Evolutionary conservation across 2,797 vertebrate genomes (phyloP).

Genomic region (Arremon brunneinucha): DNA sequence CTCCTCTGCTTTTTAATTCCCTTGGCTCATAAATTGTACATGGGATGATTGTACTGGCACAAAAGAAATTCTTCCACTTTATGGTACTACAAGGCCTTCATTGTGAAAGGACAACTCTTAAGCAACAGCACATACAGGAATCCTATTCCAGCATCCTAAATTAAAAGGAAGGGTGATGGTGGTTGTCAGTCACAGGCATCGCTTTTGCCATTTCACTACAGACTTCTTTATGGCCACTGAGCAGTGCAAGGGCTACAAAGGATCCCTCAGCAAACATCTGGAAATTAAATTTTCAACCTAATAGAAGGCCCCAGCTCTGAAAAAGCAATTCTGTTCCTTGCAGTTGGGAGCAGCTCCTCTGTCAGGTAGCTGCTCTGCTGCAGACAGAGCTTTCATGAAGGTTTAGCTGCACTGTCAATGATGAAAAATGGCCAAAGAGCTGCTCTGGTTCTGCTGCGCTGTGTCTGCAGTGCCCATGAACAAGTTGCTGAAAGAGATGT

Average conservation of each 20-base stretch:
- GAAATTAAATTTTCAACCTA: slow-evolving; percentile 54
- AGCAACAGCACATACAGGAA: background rate
- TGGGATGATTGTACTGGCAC: background rate
- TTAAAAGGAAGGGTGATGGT: background rate
- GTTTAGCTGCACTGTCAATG: background rate
- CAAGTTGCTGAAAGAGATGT: background rate
- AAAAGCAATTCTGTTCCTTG: slow-evolving; percentile 2
- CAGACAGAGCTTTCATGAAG: slow-evolving; percentile 12
- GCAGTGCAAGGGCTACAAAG: background rate
- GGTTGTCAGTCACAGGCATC: background rate
- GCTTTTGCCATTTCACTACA: background rate
- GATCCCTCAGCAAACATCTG: background rate
- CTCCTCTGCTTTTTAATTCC: background rate
- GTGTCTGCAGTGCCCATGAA: background rate
- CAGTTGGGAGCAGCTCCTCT: slow-evolving; percentile 7
- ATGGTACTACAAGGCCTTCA: background rate
- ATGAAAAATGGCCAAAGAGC: slow-evolving; percentile 36
- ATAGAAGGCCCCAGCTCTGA: slow-evolving; percentile 4
- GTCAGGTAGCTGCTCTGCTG: slow-evolving; percentile 35
- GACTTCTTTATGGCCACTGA: slow-evolving; percentile 16
- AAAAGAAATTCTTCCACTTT: background rate
- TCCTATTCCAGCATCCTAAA: background rate
- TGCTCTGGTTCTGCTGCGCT: background rate
- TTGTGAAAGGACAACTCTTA: background rate
- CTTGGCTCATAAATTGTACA: background rate